Conservation (phyloP, 2,888 invertebrate genomes). For the Lysandra coridon region DNA sequence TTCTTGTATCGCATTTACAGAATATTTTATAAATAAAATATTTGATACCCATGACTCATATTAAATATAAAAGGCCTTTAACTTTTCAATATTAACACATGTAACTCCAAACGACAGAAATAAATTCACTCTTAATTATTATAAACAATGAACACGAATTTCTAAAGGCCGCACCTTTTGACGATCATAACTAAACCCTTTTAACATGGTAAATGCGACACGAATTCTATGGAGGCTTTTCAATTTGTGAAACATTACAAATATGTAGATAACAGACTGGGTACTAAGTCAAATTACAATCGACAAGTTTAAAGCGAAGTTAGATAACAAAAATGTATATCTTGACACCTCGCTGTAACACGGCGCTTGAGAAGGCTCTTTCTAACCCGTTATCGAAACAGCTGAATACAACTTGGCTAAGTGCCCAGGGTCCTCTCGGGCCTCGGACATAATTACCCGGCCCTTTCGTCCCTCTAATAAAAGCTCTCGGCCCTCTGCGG, state of each 20-base stretch:
- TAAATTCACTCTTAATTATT: not conserved
- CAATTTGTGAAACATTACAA: slow-evolving; percentile 6
- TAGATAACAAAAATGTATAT: not conserved
- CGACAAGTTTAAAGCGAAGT: not conserved
- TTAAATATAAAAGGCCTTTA: too few species aligned
- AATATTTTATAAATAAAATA: too few species aligned
- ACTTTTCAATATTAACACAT: not conserved
- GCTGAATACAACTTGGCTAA: not conserved
- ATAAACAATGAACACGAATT: not conserved
- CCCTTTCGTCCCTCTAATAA: not conserved
- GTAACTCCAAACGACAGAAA: not conserved
- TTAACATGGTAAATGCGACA: not conserved
- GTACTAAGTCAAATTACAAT: not conserved
- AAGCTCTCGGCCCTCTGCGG: not conserved
- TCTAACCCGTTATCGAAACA: not conserved
- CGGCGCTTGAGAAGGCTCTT: not conserved
- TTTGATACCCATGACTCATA: too few species aligned
- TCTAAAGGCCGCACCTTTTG: not conserved
- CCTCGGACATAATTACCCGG: slow-evolving; percentile 10
- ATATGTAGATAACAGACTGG: not conserved
- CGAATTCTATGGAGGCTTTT: not conserved
- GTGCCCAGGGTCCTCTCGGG: not conserved
- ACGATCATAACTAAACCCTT: slow-evolving; percentile 19
- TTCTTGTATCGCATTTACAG: too few species aligned
- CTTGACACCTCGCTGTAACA: too few species aligned